These are phyloP conservation scores for Harpalus rufipes DNA, from an alignment of 2,888 invertebrate genomes.

Conservation along the genomic window DNA sequence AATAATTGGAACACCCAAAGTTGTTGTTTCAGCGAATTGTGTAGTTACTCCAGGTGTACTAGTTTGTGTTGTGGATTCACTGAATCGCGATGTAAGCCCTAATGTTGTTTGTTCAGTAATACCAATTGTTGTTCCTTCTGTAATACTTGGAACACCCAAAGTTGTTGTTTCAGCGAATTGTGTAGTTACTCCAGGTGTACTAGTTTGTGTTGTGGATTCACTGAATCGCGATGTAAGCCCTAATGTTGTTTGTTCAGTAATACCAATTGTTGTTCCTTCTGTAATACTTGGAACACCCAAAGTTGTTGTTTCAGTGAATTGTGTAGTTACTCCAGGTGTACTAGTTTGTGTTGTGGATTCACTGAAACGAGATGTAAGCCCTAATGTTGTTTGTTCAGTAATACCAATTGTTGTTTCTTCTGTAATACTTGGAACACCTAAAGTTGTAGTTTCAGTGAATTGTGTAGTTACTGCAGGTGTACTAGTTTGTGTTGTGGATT, in stretches of 20 bases:
- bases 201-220: too few species aligned
- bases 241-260: too few species aligned
- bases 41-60: too few species aligned
- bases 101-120: too few species aligned
- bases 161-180: too few species aligned
- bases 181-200: too few species aligned
- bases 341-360: not conserved
- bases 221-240: too few species aligned
- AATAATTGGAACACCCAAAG: too few species aligned
- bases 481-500: slow-evolving; percentile 8
- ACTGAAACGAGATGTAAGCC: not conserved
- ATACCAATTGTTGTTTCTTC: slow-evolving; percentile 21
- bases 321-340: slow-evolving; percentile 38
- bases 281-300: slow-evolving; percentile 27
- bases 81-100: not conserved
- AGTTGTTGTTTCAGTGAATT: slow-evolving; percentile 25
- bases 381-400: slow-evolving; percentile 22
- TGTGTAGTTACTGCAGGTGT: slow-evolving; percentile 46
- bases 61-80: not conserved
- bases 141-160: not conserved
- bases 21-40: slow-evolving; percentile 67
- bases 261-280: too few species aligned
- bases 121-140: too few species aligned
- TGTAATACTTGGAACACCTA: slow-evolving; percentile 17
- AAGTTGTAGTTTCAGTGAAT: not conserved